phyloP scores from a whole-genome alignment of 2,888 invertebrate genomes.

The Aphrophora alni region DNA sequence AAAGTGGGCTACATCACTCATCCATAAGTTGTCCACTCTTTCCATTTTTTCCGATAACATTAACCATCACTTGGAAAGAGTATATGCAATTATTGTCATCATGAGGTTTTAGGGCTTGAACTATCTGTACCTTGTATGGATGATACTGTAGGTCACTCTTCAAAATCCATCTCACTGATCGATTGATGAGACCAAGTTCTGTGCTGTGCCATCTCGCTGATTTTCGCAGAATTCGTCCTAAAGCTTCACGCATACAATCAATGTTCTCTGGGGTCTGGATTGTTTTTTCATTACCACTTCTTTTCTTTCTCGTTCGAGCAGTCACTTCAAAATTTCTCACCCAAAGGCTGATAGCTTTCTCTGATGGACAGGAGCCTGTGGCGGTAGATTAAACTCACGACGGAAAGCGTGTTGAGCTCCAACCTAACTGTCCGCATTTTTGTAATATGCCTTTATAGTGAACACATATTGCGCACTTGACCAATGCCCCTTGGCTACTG shows the following conservation, averaged over 20 bases:
- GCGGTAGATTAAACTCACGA: background rate
- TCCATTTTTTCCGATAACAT: constrained; percentile 22
- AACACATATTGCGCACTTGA: background rate
- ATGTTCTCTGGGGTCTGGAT: constrained; percentile 15
- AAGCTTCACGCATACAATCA: background rate
- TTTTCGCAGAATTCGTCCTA: background rate
- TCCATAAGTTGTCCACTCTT: constrained; percentile 12
- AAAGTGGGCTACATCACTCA: constrained; percentile 27
- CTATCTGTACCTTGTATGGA: constrained; percentile 22
- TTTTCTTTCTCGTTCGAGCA: constrained; percentile 6
- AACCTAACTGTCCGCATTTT: background rate
- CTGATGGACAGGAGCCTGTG: background rate
- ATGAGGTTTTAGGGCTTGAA: constrained; percentile 16
- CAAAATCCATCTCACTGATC: background rate
- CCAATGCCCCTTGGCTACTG: background rate
- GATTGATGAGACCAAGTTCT: background rate
- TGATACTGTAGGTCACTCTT: constrained; percentile 14
- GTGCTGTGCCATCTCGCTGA: background rate
- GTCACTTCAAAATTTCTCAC: constrained; percentile 11
- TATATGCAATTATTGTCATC: constrained; percentile 13
- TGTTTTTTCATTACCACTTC: background rate
- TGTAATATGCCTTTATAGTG: background rate
- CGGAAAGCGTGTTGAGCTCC: background rate
- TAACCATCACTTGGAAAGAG: constrained; percentile 16
- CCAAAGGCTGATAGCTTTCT: background rate